Evolutionary conservation across 1,140 invertebrate species (phyloP).

Genomic region (Panonychus citri): DNA sequence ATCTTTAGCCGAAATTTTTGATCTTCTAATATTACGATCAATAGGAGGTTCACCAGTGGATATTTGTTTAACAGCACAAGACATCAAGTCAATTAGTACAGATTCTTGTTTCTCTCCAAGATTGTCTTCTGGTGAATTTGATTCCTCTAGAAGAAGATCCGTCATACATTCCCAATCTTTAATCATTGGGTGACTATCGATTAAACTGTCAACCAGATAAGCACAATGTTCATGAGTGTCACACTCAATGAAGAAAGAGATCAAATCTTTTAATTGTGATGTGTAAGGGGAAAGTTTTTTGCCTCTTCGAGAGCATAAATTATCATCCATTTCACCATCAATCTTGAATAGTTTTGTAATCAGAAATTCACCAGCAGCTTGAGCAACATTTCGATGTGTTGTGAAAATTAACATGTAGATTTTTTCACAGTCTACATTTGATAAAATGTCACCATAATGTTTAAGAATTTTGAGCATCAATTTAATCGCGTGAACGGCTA

Average conservation of each 20-base stretch:
- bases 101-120: slow-evolving; percentile 71
- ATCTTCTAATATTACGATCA: slow-evolving; percentile 62
- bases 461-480: slow-evolving; percentile 84
- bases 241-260: slow-evolving; percentile 96
- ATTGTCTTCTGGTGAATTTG: slow-evolving; percentile 65
- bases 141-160: slow-evolving; percentile 79
- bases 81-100: slow-evolving; percentile 91
- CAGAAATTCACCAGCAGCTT: slow-evolving; percentile 92
- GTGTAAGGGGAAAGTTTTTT: slow-evolving; percentile 75
- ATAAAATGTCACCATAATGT: slow-evolving; percentile 76
- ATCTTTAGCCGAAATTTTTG: slow-evolving; percentile 47
- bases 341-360: slow-evolving; percentile 77
- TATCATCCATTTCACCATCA: slow-evolving; percentile 42
- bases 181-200: slow-evolving; percentile 96
- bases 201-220: slow-evolving; percentile 94
- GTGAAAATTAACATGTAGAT: slow-evolving; percentile 98
- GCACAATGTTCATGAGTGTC: slow-evolving; percentile 41
- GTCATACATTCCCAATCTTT: slow-evolving; percentile 99
- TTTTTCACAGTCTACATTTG: slow-evolving; percentile 94
- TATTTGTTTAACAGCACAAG: slow-evolving; percentile 85
- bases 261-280: slow-evolving; percentile 78
- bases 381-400: slow-evolving; percentile 72
- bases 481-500: slow-evolving; percentile 85
- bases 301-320: slow-evolving; percentile 55
- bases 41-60: slow-evolving; percentile 91